Evolutionary conservation across 2,113 vertebrate species (phyloP).

Genomic region (Erythrolamprus reginae): DNA sequence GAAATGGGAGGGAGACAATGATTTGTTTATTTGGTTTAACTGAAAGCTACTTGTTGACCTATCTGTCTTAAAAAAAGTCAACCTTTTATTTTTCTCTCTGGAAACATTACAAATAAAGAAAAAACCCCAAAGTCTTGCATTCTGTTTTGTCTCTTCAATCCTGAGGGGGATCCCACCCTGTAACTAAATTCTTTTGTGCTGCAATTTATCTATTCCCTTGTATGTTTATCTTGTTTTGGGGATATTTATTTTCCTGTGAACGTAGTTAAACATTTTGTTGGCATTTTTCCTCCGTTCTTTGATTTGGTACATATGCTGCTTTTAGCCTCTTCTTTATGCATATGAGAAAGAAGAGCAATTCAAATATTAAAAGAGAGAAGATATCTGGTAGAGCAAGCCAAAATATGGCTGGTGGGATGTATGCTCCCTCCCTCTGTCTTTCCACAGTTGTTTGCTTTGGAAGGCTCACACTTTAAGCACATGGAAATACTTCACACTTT

Average conservation of each 20-base stretch:
- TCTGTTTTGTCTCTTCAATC: not conserved
- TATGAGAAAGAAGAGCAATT: constrained; percentile 62
- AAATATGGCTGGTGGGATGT: constrained; percentile 56
- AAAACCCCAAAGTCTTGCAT: not conserved
- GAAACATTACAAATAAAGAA: not conserved
- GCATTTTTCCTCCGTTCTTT: not conserved
- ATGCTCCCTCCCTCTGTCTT: constrained; percentile 31
- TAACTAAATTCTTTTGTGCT: not conserved
- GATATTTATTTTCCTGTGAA: not conserved
- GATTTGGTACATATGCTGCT: constrained; percentile 32
- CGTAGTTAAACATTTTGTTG: not conserved
- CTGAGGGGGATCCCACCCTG: not conserved
- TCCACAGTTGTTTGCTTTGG: constrained; percentile 69
- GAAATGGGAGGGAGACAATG: not conserved
- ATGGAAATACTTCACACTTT: constrained; percentile 74
- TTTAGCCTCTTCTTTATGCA: constrained; percentile 46
- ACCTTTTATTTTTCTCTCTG: not conserved
- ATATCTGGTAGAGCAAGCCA: constrained; percentile 49
- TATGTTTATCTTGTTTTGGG: not conserved
- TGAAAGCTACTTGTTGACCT: not conserved
- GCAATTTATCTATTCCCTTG: not conserved
- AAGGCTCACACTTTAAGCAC: constrained; percentile 67
- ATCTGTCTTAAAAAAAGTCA: not conserved
- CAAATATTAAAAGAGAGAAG: constrained; percentile 60
- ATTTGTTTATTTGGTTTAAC: not conserved